Conservation (phyloP, 1,140 invertebrate genomes). For the Drosophila funebris region DNA sequence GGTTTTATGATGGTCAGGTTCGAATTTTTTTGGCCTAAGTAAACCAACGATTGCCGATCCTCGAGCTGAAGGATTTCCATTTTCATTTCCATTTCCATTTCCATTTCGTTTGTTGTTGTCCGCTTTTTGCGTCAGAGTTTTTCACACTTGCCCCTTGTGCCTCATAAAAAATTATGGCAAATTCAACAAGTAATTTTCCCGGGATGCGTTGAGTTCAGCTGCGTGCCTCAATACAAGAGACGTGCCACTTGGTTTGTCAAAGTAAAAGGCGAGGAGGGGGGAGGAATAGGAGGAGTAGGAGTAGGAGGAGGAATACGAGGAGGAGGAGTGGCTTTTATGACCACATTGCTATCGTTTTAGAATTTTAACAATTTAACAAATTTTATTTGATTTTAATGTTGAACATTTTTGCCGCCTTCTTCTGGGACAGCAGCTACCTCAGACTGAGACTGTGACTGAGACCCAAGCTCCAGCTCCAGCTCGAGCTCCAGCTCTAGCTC, state of each 20-base stretch:
- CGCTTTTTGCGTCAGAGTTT: conserved; percentile 60
- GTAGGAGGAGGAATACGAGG: not conserved
- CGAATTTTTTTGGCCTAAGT: conserved; percentile 23
- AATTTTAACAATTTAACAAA: conserved; percentile 65
- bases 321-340: conserved; percentile 54
- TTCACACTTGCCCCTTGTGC: conserved; percentile 62
- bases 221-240: conserved; percentile 43
- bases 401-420: conserved; percentile 68
- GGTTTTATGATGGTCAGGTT: conserved; percentile 47
- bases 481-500: not conserved
- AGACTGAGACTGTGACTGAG: no score
- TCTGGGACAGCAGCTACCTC: no score
- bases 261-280: not conserved
- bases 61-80: conserved; percentile 31
- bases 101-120: conserved; percentile 14
- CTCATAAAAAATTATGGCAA: conserved; percentile 67
- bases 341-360: conserved; percentile 49
- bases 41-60: conserved; percentile 34
- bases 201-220: not conserved
- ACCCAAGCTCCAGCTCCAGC: not conserved
- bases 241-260: conserved; percentile 26
- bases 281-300: not conserved
- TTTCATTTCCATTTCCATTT: conserved; percentile 3
- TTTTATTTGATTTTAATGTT: conserved; percentile 78
- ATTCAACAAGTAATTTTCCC: conserved; percentile 37